Base-by-base conservation (phyloP, 1,140 invertebrate genomes). In the Pseudomyrmex cubaensis region DNA sequence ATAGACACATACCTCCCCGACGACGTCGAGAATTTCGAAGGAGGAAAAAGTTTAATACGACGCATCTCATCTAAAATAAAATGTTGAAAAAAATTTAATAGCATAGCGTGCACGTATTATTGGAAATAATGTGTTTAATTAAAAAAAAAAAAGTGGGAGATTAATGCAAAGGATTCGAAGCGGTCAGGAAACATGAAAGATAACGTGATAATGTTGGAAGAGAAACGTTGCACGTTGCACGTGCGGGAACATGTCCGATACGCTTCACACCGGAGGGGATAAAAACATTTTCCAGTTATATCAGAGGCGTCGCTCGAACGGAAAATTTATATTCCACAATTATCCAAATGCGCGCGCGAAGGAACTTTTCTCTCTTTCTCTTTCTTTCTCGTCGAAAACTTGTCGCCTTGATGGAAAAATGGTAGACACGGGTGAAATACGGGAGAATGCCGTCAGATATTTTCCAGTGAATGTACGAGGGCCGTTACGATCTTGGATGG, bases 351-450 rank as follows among this genome's bases (percentile, higher is more conserved):
- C 22, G 67, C 8, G n/a, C 25, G 8, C 10, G 35, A 35, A 35
- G 5, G 35, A 35, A 35, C 35, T 35, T 35, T 2, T 59, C 20
- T 67, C 12, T 61, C 20, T 54, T 8, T 44, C 62, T 69, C 10
- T 61, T 15, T 54, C 4, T 44, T 56, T 69, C 10, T 1, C 46
- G 10, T 70, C 10, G 44, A 80, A 80, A 80, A 80, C 70, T 80
- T 72, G 66, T 72, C 76, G 66, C 50, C 76, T 72, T 72, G 76
- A 72, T 72, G 56, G 76, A 46, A 80, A 80, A 72, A 61, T 72
- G 76, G 76, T 80, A 61, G 66, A 70, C 44, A n/a, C 67, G 22
- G 22, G 20, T 20, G 63, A 1, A 35, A 35, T 35, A 35, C 44
- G 66, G 44, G 20, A 3, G 69, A 59, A 13, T 35, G 66, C 66